These are phyloP conservation scores for Ranitomeya imitator DNA, from an alignment of 2,113 vertebrate species.

Conservation along the genomic window DNA sequence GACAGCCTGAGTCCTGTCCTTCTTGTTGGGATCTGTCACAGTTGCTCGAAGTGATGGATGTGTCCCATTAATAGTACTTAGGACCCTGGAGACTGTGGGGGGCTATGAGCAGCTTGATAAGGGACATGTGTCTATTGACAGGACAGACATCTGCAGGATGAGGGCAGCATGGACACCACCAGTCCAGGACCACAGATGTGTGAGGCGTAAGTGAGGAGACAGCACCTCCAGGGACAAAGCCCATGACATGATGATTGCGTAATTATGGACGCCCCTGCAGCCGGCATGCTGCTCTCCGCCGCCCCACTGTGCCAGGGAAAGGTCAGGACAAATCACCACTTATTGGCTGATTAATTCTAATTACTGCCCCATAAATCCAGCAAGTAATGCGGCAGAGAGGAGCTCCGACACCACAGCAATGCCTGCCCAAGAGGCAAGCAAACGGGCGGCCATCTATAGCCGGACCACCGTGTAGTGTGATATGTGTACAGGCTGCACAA, in stretches of 20 bases:
- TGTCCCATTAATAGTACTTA: too few relatives aligned
- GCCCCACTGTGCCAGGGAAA: slow-evolving; percentile 64
- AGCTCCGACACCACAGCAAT: neutral
- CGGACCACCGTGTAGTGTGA: too few relatives aligned
- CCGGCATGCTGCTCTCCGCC: slow-evolving; percentile 72
- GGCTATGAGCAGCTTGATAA: neutral
- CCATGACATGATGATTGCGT: slow-evolving; percentile 87
- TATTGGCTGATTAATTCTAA: slow-evolving; percentile 83
- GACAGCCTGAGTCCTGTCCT: neutral
- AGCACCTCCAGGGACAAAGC: slow-evolving; percentile 74
- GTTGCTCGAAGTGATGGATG: neutral
- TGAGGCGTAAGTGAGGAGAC: slow-evolving; percentile 66
- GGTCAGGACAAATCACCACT: slow-evolving; percentile 80
- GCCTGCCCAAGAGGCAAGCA: neutral
- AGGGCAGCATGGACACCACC: slow-evolving; percentile 71
- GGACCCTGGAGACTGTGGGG: neutral
- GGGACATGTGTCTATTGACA: neutral
- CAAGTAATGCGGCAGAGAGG: neutral
- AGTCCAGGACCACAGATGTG: slow-evolving; percentile 79
- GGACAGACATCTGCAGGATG: slow-evolving; percentile 1
- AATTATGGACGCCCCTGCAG: slow-evolving; percentile 80
- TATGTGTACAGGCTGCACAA: too few relatives aligned
- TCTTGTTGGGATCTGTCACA: neutral
- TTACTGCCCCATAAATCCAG: slow-evolving; percentile 74
- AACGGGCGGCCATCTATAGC: too few relatives aligned